phyloP scores from a whole-genome alignment of 2,888 invertebrate species.

The Cheilosia vernalis region DNA sequence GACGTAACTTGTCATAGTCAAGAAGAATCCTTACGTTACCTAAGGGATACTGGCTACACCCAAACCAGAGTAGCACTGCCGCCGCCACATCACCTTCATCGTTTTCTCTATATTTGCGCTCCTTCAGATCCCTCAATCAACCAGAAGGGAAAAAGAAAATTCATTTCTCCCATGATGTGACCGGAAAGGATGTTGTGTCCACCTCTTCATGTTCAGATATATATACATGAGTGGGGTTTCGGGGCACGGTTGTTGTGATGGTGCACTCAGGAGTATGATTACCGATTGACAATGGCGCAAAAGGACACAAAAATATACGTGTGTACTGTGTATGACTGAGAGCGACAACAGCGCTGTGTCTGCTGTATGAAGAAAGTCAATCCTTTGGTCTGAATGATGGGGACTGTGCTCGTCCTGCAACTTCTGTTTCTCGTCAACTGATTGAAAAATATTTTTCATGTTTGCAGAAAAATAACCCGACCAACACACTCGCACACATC shows the following conservation, averaged over 20 bases:
- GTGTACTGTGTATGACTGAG: conserved; percentile 8
- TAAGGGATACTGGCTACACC: conserved; percentile 53
- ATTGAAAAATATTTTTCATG: conserved; percentile 72
- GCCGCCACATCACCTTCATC: conserved; percentile 65
- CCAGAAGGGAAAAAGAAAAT: conserved; percentile 72
- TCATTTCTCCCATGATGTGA: conserved; percentile 70
- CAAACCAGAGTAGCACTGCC: conserved; percentile 16
- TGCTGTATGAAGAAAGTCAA: conserved; percentile 56
- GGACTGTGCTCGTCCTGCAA: conserved; percentile 55
- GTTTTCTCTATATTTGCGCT: conserved; percentile 66
- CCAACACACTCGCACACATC: neutral
- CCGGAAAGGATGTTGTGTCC: conserved; percentile 71
- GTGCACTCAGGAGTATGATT: conserved; percentile 70
- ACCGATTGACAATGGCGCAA: conserved; percentile 73
- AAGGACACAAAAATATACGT: conserved; percentile 62
- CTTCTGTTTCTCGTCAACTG: conserved; percentile 70
- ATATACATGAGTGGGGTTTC: neutral
- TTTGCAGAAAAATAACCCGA: conserved; percentile 41
- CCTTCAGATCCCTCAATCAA: conserved; percentile 75
- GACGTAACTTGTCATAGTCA: conserved; percentile 75
- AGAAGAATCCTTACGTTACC: conserved; percentile 75
- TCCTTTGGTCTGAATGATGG: conserved; percentile 62
- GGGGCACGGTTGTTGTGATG: conserved; percentile 31
- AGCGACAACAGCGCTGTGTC: neutral
- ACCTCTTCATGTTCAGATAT: conserved; percentile 37